A percentile compares a stretch with the other conserved stretches of the same genome.
phyloP scores from a whole-genome alignment of 1,140 invertebrate genomes.

The Trachelipus rathkii region DNA sequence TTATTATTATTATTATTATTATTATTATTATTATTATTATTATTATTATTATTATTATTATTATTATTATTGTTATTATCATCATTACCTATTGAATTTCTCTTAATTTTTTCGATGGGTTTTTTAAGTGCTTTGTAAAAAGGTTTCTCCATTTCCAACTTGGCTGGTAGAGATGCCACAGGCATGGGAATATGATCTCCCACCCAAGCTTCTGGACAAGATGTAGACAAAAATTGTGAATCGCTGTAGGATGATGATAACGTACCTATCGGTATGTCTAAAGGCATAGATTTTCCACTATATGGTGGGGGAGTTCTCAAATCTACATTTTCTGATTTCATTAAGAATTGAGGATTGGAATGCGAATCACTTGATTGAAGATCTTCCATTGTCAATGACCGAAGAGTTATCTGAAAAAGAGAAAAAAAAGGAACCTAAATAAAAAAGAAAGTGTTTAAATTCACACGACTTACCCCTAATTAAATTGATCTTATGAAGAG shows the following conservation, averaged over 20 bases:
- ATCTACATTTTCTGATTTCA: slow-evolving; percentile 63
- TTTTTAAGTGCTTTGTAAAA: slow-evolving; percentile 44
- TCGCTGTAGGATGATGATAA: slow-evolving; percentile 49
- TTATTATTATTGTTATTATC: too few species aligned
- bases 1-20: too few species aligned
- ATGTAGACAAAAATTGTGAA: slow-evolving; percentile 65
- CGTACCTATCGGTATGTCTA: slow-evolving; percentile 45
- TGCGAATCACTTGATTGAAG: slow-evolving; percentile 64
- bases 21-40: too few species aligned
- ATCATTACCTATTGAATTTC: slow-evolving; percentile 21
- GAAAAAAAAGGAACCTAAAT: neutral
- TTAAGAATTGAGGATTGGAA: slow-evolving; percentile 73
- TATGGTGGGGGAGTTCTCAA: slow-evolving; percentile 21
- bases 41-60: too few species aligned
- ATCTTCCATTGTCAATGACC: slow-evolving; percentile 83
- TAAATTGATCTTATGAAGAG: too few species aligned
- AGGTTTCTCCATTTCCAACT: slow-evolving; percentile 59
- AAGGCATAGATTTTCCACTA: neutral
- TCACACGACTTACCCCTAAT: too few species aligned
- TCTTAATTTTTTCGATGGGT: slow-evolving; percentile 24
- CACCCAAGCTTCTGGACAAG: slow-evolving; percentile 66
- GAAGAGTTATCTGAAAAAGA: slow-evolving; percentile 60
- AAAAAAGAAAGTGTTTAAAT: neutral
- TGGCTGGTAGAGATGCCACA: slow-evolving; percentile 62
- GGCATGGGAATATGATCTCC: slow-evolving; percentile 42